phyloP scores from a whole-genome alignment of 2,888 invertebrate genomes.

The Thalpophila matura region DNA sequence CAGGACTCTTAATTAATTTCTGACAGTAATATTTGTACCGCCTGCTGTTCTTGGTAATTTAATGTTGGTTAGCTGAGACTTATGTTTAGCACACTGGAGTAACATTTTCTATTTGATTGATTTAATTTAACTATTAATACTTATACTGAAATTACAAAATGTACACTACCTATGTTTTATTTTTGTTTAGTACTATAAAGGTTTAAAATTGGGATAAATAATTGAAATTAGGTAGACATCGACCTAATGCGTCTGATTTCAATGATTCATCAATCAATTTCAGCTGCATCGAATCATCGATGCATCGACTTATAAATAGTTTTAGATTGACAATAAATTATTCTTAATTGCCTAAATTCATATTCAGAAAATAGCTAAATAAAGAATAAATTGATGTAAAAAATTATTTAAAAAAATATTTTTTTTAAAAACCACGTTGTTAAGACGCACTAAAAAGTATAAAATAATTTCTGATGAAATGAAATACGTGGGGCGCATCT shows the following conservation, averaged over 20 bases:
- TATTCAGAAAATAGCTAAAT: constrained; percentile 23
- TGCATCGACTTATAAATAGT: constrained; percentile 25
- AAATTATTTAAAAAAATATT: too few species aligned
- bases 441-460: too few species aligned
- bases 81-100: constrained; percentile 9
- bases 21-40: constrained; percentile 43
- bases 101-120: constrained; percentile 5
- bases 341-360: constrained; percentile 26
- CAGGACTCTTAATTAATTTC: constrained; percentile 41
- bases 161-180: neutral
- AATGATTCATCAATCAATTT: constrained; percentile 33
- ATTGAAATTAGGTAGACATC: constrained; percentile 28
- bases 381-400: constrained; percentile 19
- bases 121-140: constrained; percentile 3
- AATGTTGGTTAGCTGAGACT: constrained; percentile 19
- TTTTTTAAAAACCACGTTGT: too few species aligned
- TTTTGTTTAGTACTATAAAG: constrained; percentile 2
- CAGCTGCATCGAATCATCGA: constrained; percentile 17
- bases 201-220: constrained; percentile 16
- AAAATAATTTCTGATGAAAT: too few species aligned
- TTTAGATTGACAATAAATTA: constrained; percentile 41
- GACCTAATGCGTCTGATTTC: constrained; percentile 16
- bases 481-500: too few species aligned
- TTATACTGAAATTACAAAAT: neutral
- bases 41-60: constrained; percentile 31